phyloP scores from a whole-genome alignment of 2,797 vertebrate species.

The Thaleichthys pacificus region DNA sequence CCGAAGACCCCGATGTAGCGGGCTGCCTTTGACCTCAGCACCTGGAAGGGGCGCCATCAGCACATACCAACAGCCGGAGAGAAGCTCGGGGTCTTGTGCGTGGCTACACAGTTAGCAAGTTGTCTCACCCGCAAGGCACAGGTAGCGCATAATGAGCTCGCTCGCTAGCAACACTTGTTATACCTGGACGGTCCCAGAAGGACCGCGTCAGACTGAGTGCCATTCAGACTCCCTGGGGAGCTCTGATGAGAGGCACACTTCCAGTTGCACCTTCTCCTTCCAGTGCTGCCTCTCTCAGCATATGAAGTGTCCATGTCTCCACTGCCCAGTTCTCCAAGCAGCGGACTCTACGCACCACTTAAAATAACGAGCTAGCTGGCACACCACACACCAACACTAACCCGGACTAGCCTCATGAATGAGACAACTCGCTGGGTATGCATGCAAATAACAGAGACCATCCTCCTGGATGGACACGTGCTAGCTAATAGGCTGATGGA shows the following conservation, averaged over 20 bases:
- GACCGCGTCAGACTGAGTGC: neutral
- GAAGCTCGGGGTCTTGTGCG: neutral
- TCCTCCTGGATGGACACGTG: neutral
- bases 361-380: conserved; percentile 51
- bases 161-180: neutral
- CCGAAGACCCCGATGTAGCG: neutral
- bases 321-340: conserved; percentile 21
- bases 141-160: conserved; percentile 26
- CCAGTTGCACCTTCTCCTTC: neutral
- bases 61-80: neutral
- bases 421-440: neutral
- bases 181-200: neutral
- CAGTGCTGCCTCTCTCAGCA: conserved; percentile 23
- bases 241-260: conserved; percentile 20
- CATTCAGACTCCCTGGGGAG: neutral
- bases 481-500: conserved; percentile 17
- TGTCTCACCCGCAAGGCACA: neutral
- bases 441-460: conserved; percentile 27
- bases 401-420: neutral
- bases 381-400: neutral
- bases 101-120: neutral
- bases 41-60: conserved; percentile 15
- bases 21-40: conserved; percentile 40
- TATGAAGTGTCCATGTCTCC: conserved; percentile 11
- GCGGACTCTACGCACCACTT: conserved; percentile 32